Percentiles rank a stretch among this genome's conserved stretches.
Conservation (phyloP, 1,140 invertebrate species). For the Eulimnadia texana region DNA sequence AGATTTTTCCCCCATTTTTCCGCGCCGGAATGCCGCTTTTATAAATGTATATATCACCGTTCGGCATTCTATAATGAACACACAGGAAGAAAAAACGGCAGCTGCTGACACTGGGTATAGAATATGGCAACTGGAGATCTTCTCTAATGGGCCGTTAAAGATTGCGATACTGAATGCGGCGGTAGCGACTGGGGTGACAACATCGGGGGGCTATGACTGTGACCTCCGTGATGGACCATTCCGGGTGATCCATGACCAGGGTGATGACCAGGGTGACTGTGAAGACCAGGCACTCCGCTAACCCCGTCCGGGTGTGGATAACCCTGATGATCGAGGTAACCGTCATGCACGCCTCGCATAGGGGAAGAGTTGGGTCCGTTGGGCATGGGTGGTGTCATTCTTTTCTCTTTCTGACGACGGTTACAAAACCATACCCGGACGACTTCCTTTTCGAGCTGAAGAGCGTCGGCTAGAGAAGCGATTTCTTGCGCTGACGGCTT, state of each 20-base stretch:
- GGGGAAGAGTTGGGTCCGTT: constrained; percentile 19
- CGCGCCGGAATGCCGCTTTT: too few species aligned
- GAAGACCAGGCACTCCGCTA: constrained; percentile 37
- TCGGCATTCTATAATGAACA: neutral
- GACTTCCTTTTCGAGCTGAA: constrained; percentile 97
- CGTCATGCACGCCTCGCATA: neutral
- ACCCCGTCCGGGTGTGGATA: constrained; percentile 31
- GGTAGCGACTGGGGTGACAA: constrained; percentile 59
- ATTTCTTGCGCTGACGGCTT: constrained; percentile 99
- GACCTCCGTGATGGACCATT: constrained; percentile 49
- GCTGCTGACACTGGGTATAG: too few species aligned
- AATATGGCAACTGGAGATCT: too few species aligned
- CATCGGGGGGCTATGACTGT: constrained; percentile 56
- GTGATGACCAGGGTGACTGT: constrained; percentile 18
- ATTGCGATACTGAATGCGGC: constrained; percentile 40
- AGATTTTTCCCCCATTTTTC: too few species aligned
- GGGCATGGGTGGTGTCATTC: constrained; percentile 77
- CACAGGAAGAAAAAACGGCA: neutral
- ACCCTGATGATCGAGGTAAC: neutral
- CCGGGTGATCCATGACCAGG: constrained; percentile 32
- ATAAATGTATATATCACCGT: neutral
- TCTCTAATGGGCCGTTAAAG: constrained; percentile 68
- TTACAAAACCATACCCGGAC: constrained; percentile 98
- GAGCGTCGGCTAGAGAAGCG: constrained; percentile 68
- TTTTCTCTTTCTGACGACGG: constrained; percentile 94